These are phyloP conservation scores for Ochropleura plecta DNA, from an alignment of 2,888 invertebrate genomes.

Conservation along the genomic window DNA sequence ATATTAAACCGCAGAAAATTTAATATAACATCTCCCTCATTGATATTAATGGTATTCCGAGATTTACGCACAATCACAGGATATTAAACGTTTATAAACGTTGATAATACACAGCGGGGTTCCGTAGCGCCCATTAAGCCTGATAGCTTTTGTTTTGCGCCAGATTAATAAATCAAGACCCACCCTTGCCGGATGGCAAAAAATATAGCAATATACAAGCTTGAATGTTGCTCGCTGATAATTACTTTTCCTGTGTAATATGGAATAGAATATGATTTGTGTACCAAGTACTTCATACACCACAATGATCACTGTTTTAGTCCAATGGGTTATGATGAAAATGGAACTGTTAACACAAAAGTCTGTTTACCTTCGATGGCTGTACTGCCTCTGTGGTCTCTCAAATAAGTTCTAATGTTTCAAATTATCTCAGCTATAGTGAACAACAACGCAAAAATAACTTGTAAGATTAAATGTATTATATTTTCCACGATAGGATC, in stretches of 20 bases:
- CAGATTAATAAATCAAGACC: conserved; percentile 61
- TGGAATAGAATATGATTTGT: conserved; percentile 11
- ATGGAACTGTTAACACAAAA: neutral
- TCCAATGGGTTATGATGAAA: neutral
- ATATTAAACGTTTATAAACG: conserved; percentile 65
- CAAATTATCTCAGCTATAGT: neutral
- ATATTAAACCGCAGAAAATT: conserved; percentile 51
- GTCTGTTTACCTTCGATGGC: neutral
- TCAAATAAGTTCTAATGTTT: neutral
- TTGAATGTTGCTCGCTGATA: conserved; percentile 31
- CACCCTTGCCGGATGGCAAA: conserved; percentile 49
- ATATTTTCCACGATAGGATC: neutral
- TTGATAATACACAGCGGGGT: conserved; percentile 60
- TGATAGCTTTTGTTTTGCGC: conserved; percentile 63
- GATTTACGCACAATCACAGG: conserved; percentile 64
- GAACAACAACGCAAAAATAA: neutral
- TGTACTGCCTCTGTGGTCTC: neutral
- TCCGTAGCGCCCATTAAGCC: conserved; percentile 57
- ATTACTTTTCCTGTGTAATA: conserved; percentile 40
- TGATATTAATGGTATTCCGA: conserved; percentile 64
- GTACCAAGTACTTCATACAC: neutral
- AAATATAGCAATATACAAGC: conserved; percentile 54
- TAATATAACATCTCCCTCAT: conserved; percentile 58
- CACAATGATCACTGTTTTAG: neutral
- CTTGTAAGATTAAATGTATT: neutral